phyloP scores from a whole-genome alignment of 2,113 vertebrate species.

The Dermatemys mawii region DNA sequence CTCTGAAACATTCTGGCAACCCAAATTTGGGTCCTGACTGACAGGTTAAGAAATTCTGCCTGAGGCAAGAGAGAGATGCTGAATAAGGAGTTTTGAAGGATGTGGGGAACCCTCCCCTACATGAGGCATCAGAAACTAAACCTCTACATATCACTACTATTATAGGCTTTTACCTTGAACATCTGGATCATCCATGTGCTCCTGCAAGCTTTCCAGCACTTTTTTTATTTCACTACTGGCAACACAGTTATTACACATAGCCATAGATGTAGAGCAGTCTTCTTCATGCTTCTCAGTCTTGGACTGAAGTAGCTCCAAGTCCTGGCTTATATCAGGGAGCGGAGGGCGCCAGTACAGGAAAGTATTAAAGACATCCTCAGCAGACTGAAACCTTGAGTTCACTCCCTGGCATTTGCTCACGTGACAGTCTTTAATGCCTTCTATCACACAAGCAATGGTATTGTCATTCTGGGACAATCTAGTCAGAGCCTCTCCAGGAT shows the following conservation, averaged over 20 bases:
- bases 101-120: not conserved
- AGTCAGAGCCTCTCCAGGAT: not conserved
- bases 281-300: slow-evolving; percentile 58
- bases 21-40: not conserved
- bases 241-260: slow-evolving; percentile 65
- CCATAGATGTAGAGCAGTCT: slow-evolving; percentile 7
- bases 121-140: not conserved
- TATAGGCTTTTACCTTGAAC: slow-evolving; percentile 84
- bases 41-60: not conserved
- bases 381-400: not conserved
- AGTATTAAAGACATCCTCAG: slow-evolving; percentile 81
- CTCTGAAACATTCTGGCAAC: not conserved
- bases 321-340: slow-evolving; percentile 88
- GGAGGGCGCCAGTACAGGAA: slow-evolving; percentile 89
- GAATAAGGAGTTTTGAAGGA: not conserved
- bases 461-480: not conserved
- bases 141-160: not conserved
- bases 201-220: slow-evolving; percentile 87
- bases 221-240: slow-evolving; percentile 88
- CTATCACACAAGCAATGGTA: not conserved
- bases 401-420: not conserved
- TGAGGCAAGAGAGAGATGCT: not conserved
- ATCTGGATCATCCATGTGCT: slow-evolving; percentile 86
- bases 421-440: not conserved
- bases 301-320: slow-evolving; percentile 83